A percentile compares a stretch with the other conserved stretches of the same genome.
phyloP scores from a whole-genome alignment of 1,140 invertebrate species.

The Drosophila navojoa region DNA sequence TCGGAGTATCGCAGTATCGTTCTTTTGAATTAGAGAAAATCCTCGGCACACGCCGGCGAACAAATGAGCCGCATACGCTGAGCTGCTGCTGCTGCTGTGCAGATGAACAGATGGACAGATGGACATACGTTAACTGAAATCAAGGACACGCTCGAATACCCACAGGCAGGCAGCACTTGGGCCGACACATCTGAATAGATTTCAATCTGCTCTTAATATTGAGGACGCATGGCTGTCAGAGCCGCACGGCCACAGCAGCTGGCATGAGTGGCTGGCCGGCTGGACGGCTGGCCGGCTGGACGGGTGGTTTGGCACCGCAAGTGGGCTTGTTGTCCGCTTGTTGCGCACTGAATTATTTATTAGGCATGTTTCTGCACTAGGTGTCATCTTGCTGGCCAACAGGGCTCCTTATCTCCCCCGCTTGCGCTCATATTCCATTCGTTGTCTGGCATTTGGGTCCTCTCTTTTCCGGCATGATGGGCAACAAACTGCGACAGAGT shows the following conservation, averaged over 20 bases:
- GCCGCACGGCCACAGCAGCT: constrained; percentile 6
- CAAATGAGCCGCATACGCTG: constrained; percentile 68
- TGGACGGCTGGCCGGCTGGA: not conserved
- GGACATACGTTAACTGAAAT: constrained; percentile 50
- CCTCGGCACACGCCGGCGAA: constrained; percentile 21
- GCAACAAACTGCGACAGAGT: constrained; percentile 64
- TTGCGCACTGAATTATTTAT: constrained; percentile 80
- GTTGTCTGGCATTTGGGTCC: constrained; percentile 6
- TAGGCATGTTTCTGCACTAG: constrained; percentile 77
- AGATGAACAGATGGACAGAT: no score
- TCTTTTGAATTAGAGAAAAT: constrained; percentile 3
- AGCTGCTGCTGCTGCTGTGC: constrained; percentile 12
- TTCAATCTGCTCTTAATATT: constrained; percentile 68
- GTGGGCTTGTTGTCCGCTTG: constrained; percentile 78
- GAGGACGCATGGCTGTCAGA: constrained; percentile 34
- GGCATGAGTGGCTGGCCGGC: not conserved
- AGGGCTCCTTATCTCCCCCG: constrained; percentile 31
- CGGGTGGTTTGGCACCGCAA: constrained; percentile 39
- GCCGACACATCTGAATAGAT: constrained; percentile 73
- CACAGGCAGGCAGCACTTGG: constrained; percentile 67
- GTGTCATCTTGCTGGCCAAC: constrained; percentile 72
- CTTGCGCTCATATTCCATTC: constrained; percentile 17
- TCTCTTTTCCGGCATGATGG: constrained; percentile 7
- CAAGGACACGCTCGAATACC: constrained; percentile 19
- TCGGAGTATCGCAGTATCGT: not conserved